Conservation (phyloP, 2,113 vertebrate species). For the Protobothrops mucrosquamatus region DNA sequence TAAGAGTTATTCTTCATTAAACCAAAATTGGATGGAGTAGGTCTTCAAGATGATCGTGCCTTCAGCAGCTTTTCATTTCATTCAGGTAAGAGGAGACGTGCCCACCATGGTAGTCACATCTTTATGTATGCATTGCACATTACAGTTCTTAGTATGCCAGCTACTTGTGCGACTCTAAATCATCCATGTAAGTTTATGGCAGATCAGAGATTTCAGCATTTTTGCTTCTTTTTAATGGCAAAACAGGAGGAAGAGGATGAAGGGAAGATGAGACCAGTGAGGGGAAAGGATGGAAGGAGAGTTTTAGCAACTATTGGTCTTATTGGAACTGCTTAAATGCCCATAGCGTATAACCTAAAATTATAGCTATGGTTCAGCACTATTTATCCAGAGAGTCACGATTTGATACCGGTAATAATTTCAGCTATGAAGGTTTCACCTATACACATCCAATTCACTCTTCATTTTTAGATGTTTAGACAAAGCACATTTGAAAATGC, state of each 20-base stretch:
- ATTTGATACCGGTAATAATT: not conserved
- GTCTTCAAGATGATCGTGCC: not conserved
- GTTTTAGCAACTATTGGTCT: not conserved
- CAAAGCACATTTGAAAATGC: conserved; percentile 23
- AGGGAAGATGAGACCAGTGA: not conserved
- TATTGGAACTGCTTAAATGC: not conserved
- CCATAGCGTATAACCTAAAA: not conserved
- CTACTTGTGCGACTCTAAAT: not conserved
- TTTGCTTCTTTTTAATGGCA: not conserved
- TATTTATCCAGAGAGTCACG: not conserved
- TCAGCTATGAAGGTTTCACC: conserved; percentile 9
- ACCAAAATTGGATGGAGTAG: not conserved
- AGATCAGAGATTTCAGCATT: not conserved
- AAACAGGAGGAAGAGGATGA: not conserved
- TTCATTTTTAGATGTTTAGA: conserved; percentile 17
- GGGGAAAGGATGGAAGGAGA: not conserved
- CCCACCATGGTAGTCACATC: not conserved
- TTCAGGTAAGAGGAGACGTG: not conserved
- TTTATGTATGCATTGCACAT: too few relatives aligned
- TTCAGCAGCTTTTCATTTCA: not conserved
- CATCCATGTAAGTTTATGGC: not conserved
- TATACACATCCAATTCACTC: too few relatives aligned
- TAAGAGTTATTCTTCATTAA: not conserved
- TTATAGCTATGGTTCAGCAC: not conserved
- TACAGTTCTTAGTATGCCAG: too few relatives aligned